phyloP scores from a whole-genome alignment of 1,140 invertebrate species.

The Drosophila eugracilis region DNA sequence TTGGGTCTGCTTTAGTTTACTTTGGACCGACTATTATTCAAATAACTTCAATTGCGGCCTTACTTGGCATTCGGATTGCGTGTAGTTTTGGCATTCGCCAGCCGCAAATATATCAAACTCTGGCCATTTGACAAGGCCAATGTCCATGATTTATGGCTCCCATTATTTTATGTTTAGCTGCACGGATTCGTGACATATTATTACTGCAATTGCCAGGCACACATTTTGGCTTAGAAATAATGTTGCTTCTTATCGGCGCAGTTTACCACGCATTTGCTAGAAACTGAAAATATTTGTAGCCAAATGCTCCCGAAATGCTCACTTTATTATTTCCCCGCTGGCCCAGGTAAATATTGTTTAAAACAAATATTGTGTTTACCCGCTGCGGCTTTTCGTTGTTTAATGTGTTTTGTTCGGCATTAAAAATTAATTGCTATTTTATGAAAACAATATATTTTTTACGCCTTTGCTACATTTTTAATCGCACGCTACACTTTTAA shows the following conservation, averaged over 20 bases:
- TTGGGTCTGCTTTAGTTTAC: conserved; percentile 7
- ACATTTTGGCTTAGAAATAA: conserved; percentile 23
- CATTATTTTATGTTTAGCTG: conserved; percentile 69
- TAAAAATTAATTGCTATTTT: conserved; percentile 51
- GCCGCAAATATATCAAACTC: conserved; percentile 52
- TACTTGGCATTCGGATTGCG: conserved; percentile 50
- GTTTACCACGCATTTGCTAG: conserved; percentile 24
- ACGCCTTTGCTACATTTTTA: conserved; percentile 10
- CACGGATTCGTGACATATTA: conserved; percentile 61
- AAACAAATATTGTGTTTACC: conserved; percentile 13
- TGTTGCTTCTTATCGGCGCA: conserved; percentile 21
- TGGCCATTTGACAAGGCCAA: conserved; percentile 68
- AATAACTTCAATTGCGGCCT: conserved; percentile 34
- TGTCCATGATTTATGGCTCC: conserved; percentile 66
- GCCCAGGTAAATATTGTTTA: conserved; percentile 24
- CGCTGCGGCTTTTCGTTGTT: conserved; percentile 10
- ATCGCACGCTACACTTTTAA: conserved; percentile 21
- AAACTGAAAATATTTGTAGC: conserved; percentile 1
- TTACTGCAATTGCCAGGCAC: conserved; percentile 38
- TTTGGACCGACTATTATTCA: conserved; percentile 22
- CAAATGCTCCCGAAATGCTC: conserved; percentile 12
- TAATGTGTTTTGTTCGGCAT: conserved; percentile 18
- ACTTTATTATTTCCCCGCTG: conserved; percentile 20
- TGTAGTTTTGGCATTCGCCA: conserved; percentile 57
- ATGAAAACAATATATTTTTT: conserved; percentile 19